phyloP scores from a whole-genome alignment of 1,140 invertebrate species.

The Amphibalanus amphitrite region DNA sequence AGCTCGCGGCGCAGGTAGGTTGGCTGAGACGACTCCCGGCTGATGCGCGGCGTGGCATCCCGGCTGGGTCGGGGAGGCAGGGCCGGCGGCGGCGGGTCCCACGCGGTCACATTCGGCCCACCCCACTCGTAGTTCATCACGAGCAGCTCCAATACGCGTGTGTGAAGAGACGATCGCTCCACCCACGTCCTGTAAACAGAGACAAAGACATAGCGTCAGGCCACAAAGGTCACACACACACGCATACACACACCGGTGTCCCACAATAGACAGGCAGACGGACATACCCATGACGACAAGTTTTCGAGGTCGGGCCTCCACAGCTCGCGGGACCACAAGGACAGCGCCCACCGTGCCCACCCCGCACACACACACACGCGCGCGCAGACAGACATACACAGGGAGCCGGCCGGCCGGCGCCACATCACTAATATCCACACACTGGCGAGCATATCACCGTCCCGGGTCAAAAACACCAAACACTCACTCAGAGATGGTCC shows the following conservation, averaged over 20 bases:
- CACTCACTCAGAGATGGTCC: not conserved
- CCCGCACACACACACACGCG: not conserved
- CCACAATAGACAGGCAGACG: no score
- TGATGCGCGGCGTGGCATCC: not conserved
- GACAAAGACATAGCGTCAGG: not conserved
- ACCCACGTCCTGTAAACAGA: not conserved
- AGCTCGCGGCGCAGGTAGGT: not conserved
- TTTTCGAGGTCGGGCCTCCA: no score
- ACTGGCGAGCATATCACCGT: no score
- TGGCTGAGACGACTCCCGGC: no score
- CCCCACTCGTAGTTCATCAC: conserved; percentile 1
- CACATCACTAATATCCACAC: no score
- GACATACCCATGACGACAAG: not conserved
- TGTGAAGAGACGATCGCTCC: not conserved
- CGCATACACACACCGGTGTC: not conserved
- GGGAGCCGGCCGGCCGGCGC: no score
- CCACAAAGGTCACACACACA: not conserved
- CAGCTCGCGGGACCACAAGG: no score
- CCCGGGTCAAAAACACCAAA: not conserved
- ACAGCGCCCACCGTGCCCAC: no score
- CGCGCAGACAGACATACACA: not conserved
- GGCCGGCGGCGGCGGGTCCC: not conserved
- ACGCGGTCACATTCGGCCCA: not conserved
- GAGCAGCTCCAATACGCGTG: not conserved
- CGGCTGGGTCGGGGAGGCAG: not conserved